Evolutionary conservation across 1,140 invertebrate genomes (phyloP), one percentile per base, ranked within the genome.

Genomic region (Meloidogyne chitwoodi): DNA sequence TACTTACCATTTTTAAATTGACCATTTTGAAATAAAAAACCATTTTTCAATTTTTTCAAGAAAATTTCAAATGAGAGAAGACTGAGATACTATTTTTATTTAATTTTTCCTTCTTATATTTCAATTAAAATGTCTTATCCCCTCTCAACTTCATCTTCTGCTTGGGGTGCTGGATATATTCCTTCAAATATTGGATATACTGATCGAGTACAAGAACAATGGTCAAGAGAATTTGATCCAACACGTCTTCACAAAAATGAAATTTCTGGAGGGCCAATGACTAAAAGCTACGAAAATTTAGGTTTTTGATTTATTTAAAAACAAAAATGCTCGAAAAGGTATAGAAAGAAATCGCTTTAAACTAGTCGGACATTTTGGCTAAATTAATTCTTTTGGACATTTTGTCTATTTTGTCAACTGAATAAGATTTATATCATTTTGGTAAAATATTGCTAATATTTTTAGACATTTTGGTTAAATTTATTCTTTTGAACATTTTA

Each of bases 261-360:
- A 44, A 73, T 77, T 34, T 62, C 75, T 14, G 78, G 78, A n/a
- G 78, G 78, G 6, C 56, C 62, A 22, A 73, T 79, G 63, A 77
- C 65, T 26, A 41, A 78, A 70, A 71, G 65, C 12, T 78, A 70
- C 41, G 77, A 78, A 34, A 65, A 63, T 34, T 71, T 73, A 56
- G 48, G 48, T 56, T 56, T 56, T 56, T n/a, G 0, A n/a, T 48
- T 19, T 48, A 56, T 8, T 22, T 22, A 44, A 44, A 1, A 16
- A 2, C 1, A 8, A n/a, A n/a, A n/a, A n/a, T n/a, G n/a, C n/a
- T n/a, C n/a, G n/a, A n/a, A n/a, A n/a, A n/a, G n/a, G n/a, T n/a
- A n/a, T n/a, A n/a, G n/a, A n/a, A n/a, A n/a, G n/a, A n/a, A n/a
- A n/a, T n/a, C n/a, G n/a, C n/a, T 38, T 6, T 38, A 6, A 38